A percentile compares a stretch with the other conserved stretches of the same genome.
These are phyloP conservation scores for Chlorocebus sabaeus DNA, from an alignment of 2,113 vertebrate genomes.

Conservation along the genomic window DNA sequence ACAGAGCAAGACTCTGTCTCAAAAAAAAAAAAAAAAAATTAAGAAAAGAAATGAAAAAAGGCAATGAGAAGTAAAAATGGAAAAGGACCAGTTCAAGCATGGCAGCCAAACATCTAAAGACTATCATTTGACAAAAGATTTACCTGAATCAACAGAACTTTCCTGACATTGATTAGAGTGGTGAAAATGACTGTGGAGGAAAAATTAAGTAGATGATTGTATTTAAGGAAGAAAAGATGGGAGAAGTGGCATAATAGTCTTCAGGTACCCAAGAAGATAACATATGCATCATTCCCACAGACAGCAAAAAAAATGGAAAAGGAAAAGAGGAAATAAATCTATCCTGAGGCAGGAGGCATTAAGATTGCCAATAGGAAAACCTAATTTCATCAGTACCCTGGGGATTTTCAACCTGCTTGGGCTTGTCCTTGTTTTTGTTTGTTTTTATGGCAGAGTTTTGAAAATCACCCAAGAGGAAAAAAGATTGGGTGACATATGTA, in stretches of 20 bases:
- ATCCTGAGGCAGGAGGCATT: not conserved
- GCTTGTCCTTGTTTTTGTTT: slow-evolving; percentile 62
- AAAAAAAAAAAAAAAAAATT: not conserved
- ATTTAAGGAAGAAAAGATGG: not conserved
- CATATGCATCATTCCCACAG: not conserved
- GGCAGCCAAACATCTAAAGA: not conserved
- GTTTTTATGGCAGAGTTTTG: slow-evolving; percentile 58
- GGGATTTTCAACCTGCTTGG: slow-evolving; percentile 39
- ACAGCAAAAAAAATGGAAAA: not conserved
- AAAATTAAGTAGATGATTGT: not conserved
- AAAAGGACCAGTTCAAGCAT: not conserved
- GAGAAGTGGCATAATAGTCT: not conserved
- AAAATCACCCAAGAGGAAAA: slow-evolving; percentile 50
- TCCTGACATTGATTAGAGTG: not conserved
- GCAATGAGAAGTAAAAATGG: not conserved
- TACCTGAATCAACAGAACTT: not conserved
- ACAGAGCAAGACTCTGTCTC: no score
- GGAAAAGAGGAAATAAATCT: not conserved
- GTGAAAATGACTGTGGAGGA: not conserved
- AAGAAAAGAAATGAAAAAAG: not conserved
- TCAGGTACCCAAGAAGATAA: not conserved
- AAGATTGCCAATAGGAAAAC: slow-evolving; percentile 25
- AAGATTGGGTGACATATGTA: slow-evolving; percentile 32
- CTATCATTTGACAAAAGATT: not conserved
- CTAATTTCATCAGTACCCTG: slow-evolving; percentile 18